Conservation (phyloP, 1,140 invertebrate genomes). For the Drosophila lacertosa region DNA sequence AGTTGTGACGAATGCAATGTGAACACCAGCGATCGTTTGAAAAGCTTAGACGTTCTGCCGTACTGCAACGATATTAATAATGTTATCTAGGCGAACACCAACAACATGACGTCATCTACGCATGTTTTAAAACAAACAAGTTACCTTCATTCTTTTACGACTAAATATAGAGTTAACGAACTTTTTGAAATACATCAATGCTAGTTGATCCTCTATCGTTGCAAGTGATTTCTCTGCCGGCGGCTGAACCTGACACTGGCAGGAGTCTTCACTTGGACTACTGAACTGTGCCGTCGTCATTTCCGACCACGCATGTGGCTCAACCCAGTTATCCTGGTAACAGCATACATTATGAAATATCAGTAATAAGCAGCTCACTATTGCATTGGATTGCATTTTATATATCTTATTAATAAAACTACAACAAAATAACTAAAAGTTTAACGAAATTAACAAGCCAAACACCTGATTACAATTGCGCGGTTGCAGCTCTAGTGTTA, state of each 20-base stretch:
- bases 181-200: constrained; percentile 72
- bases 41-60: constrained; percentile 32
- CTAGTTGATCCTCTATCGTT: constrained; percentile 48
- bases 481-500: constrained; percentile 32
- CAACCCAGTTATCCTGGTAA: constrained; percentile 55
- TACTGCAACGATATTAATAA: constrained; percentile 49
- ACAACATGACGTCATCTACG: constrained; percentile 61
- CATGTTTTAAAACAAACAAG: constrained; percentile 12
- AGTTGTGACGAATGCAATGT: constrained; percentile 53
- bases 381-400: constrained; percentile 42
- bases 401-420: not conserved
- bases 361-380: constrained; percentile 48
- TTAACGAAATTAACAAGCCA: constrained; percentile 5
- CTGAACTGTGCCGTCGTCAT: constrained; percentile 27
- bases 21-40: constrained; percentile 61
- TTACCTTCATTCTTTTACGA: constrained; percentile 58
- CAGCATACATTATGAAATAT: constrained; percentile 56
- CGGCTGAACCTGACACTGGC: constrained; percentile 21
- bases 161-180: constrained; percentile 64
- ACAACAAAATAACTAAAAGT: constrained; percentile 8
- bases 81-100: constrained; percentile 16
- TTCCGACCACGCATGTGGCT: constrained; percentile 63
- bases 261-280: constrained; percentile 14
- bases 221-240: constrained; percentile 23
- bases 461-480: constrained; percentile 43